These are phyloP conservation scores for human DNA, from an alignment of 2,113 vertebrate species.

Conservation along the genomic window DNA sequence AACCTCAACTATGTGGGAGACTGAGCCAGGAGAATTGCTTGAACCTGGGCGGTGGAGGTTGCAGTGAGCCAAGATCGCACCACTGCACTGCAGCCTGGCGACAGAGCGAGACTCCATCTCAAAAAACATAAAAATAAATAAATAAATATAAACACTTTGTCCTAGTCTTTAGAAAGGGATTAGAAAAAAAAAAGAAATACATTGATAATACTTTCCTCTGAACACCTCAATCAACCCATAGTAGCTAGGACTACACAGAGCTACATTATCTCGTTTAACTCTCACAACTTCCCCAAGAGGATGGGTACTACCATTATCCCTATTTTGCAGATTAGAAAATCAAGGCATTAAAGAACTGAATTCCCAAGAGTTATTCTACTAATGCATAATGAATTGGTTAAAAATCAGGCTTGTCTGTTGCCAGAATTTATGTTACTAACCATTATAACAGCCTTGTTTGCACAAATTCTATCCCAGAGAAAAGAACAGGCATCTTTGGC, in stretches of 20 bases:
- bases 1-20: too few species aligned
- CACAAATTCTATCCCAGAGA: not conserved
- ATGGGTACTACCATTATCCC: too few species aligned
- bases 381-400: not conserved
- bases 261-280: accelerated
- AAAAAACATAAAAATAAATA: too few species aligned
- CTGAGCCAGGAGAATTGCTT: too few species aligned
- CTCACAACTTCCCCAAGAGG: too few species aligned
- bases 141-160: not conserved
- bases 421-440: not conserved
- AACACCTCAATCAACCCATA: not conserved
- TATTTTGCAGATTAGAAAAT: not conserved
- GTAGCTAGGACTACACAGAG: not conserved
- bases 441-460: not conserved
- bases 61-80: too few species aligned
- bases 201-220: not conserved
- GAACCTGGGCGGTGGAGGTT: too few species aligned
- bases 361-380: not conserved
- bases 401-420: not conserved
- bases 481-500: not conserved
- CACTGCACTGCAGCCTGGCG: too few species aligned
- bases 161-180: not conserved
- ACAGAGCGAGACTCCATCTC: too few species aligned
- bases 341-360: not conserved
- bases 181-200: not conserved